These are phyloP conservation scores for Cardinalis cardinalis DNA, from an alignment of 2,113 vertebrate species.

Conservation along the genomic window DNA sequence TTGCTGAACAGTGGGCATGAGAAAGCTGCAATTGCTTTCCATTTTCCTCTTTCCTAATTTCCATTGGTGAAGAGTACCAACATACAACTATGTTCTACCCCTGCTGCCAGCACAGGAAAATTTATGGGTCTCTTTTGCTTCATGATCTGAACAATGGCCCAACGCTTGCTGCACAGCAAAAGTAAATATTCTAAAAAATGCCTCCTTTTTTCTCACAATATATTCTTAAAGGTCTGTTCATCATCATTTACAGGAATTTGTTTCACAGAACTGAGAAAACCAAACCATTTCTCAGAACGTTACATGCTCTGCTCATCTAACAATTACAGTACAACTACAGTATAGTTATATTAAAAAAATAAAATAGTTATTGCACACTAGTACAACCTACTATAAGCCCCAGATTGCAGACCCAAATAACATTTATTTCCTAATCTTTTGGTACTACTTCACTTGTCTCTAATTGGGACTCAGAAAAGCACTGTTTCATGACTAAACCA, in stretches of 20 bases:
- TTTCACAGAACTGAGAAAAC: background rate
- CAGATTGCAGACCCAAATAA: background rate
- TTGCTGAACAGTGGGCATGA: background rate
- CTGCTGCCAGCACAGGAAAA: background rate
- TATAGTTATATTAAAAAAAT: background rate
- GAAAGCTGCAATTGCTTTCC: background rate
- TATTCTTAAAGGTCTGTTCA: background rate
- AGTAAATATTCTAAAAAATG: background rate
- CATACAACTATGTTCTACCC: background rate
- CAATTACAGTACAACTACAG: background rate
- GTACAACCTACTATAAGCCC: background rate
- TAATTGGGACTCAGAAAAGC: background rate
- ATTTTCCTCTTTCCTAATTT: background rate
- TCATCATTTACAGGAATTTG: background rate
- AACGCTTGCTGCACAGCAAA: background rate
- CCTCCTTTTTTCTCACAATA: background rate
- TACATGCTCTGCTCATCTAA: background rate
- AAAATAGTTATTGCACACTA: background rate
- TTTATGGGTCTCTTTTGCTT: background rate
- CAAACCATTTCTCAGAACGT: background rate
- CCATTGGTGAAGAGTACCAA: background rate
- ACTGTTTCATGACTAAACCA: background rate
- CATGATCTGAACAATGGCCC: rapidly evolving
- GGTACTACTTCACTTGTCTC: background rate
- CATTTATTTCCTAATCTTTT: background rate